Conservation (phyloP, 2,888 invertebrate genomes). For the Amphiduros pacificus region DNA sequence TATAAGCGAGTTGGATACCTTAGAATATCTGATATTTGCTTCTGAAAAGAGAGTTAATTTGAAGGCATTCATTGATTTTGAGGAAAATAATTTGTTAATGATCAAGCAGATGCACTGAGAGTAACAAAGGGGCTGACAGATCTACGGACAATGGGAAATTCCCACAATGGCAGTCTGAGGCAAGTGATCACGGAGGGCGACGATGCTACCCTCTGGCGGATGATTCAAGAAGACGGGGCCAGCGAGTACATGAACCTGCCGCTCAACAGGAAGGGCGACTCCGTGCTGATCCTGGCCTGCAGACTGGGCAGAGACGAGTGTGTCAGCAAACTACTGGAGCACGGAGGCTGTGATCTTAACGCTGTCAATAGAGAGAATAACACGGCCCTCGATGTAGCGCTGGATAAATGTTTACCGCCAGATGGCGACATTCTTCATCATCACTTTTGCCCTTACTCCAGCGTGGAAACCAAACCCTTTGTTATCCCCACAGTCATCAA, state of each 20-base stretch:
- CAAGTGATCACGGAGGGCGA: conserved; percentile 6
- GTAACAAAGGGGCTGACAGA: no score
- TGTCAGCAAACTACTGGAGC: conserved; percentile 8
- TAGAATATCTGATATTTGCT: no score
- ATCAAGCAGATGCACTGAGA: no score
- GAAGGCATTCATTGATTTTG: no score
- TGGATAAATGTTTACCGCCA: conserved; percentile 11
- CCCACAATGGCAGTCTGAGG: background rate
- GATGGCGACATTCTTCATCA: conserved; percentile 22
- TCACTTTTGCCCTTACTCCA: conserved; percentile 18
- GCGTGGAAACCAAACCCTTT: background rate
- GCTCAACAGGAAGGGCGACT: conserved; percentile 17
- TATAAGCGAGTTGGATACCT: no score
- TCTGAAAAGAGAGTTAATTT: no score
- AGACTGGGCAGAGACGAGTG: conserved; percentile 7
- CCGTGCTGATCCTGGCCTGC: conserved; percentile 16
- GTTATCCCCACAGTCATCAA: conserved; percentile 13
- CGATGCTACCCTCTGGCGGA: background rate
- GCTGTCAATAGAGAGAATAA: conserved; percentile 15
- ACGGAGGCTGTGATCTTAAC: conserved; percentile 16
- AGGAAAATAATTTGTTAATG: no score
- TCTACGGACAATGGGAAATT: conserved; percentile 15
- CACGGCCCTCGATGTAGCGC: conserved; percentile 18
- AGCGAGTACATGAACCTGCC: background rate
- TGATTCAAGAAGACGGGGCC: background rate